phyloP scores from a whole-genome alignment of 2,888 invertebrate genomes.

The Aleiodes testaceus region DNA sequence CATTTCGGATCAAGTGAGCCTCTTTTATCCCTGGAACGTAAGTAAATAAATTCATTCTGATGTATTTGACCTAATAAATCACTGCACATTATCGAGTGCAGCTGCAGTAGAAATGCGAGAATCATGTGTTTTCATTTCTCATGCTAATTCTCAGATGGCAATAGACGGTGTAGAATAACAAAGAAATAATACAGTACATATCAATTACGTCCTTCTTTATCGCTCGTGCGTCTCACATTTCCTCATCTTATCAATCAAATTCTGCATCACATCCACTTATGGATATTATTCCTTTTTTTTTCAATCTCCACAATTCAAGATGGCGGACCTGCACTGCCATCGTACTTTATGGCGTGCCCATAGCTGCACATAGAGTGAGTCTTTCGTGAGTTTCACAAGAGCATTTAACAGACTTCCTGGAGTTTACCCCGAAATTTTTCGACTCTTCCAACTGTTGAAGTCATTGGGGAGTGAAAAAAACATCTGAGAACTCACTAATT shows the following conservation, averaged over 20 bases:
- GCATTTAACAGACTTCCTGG: background rate
- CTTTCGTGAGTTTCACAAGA: background rate
- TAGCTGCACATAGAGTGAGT: background rate
- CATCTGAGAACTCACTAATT: background rate
- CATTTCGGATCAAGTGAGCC: constrained; percentile 72
- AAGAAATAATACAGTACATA: no score
- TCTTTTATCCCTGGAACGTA: constrained; percentile 69
- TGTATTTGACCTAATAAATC: constrained; percentile 34
- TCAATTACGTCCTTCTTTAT: background rate
- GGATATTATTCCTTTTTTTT: constrained; percentile 2
- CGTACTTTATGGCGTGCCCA: constrained; percentile 60
- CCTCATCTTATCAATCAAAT: background rate
- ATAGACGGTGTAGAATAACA: constrained; percentile 62
- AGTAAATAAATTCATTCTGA: constrained; percentile 57
- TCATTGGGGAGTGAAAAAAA: no score
- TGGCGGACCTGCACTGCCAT: constrained; percentile 66
- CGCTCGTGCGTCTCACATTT: constrained; percentile 18
- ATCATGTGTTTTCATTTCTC: no score
- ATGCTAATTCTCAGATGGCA: constrained; percentile 16
- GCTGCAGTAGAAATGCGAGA: constrained; percentile 12
- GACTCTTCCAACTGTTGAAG: no score
- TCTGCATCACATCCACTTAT: background rate
- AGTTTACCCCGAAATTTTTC: background rate
- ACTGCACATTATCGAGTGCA: background rate
- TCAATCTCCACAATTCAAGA: constrained; percentile 59